These are phyloP conservation scores for Eupithecia vulgata DNA, from an alignment of 2,888 invertebrate species.

Conservation along the genomic window DNA sequence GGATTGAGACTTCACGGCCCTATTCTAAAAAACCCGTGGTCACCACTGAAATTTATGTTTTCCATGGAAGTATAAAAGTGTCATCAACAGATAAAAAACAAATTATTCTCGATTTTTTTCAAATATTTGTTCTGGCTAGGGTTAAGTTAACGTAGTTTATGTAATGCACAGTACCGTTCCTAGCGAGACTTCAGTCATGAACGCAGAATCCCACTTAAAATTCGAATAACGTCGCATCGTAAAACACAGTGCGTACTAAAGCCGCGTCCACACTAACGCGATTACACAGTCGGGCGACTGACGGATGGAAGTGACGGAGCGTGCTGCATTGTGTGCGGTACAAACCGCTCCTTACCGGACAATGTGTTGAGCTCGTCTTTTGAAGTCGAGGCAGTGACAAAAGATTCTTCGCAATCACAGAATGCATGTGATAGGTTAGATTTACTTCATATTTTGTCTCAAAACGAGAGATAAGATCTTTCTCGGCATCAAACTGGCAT, in stretches of 20 bases:
- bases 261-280: conserved; percentile 53
- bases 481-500: too few relatives aligned
- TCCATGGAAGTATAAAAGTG: background rate
- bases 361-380: conserved; percentile 9
- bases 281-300: conserved; percentile 52
- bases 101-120: background rate
- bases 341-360: conserved; percentile 5
- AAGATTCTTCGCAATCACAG: background rate
- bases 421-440: too few relatives aligned
- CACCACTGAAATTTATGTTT: too few relatives aligned
- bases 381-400: conserved; percentile 9
- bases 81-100: background rate
- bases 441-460: too few relatives aligned
- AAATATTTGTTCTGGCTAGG: background rate
- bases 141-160: background rate
- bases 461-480: too few relatives aligned
- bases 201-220: background rate
- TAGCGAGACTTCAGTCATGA: background rate
- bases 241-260: conserved; percentile 46
- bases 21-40: too few relatives aligned
- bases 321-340: conserved; percentile 22
- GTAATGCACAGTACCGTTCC: background rate
- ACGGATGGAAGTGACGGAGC: conserved; percentile 45
- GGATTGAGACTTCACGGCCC: background rate
- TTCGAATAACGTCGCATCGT: conserved; percentile 17